Evolutionary conservation across 2,113 vertebrate genomes (phyloP).

Genomic region (Corythoichthys haematopterus): DNA sequence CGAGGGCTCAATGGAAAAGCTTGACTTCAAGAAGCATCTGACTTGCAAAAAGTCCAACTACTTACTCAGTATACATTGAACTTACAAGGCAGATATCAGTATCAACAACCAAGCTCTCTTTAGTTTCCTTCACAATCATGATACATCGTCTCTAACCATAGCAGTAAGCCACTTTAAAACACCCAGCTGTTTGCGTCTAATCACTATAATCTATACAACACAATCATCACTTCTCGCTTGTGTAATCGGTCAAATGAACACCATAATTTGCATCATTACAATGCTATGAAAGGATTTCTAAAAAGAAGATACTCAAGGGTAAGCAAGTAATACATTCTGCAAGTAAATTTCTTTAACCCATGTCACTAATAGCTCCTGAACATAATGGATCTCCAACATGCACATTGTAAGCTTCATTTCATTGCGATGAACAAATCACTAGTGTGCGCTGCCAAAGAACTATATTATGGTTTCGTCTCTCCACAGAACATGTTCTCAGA

Average conservation of each 20-base stretch:
- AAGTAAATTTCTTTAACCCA: background rate
- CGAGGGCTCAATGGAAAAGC: background rate
- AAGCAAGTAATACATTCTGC: no score
- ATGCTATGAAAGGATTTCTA: no score
- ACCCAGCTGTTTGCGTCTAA: background rate
- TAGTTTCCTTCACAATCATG: constrained; percentile 3
- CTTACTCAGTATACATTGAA: background rate
- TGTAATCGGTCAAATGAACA: background rate
- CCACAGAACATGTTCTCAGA: background rate
- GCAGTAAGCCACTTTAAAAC: constrained; percentile 3
- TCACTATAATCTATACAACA: background rate
- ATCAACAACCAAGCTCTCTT: background rate
- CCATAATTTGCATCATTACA: no score
- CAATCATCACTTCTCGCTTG: constrained; percentile 2
- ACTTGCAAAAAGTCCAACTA: background rate
- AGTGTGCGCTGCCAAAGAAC: background rate
- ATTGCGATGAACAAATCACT: background rate
- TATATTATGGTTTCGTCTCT: background rate
- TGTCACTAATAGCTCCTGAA: background rate
- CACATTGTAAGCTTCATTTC: background rate
- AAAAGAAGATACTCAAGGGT: no score
- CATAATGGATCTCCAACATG: background rate
- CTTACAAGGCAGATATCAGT: no score
- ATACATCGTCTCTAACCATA: constrained; percentile 1
- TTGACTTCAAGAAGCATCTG: background rate